Conservation (phyloP, 1,140 invertebrate genomes). For the Drosophila quadrilineata region DNA sequence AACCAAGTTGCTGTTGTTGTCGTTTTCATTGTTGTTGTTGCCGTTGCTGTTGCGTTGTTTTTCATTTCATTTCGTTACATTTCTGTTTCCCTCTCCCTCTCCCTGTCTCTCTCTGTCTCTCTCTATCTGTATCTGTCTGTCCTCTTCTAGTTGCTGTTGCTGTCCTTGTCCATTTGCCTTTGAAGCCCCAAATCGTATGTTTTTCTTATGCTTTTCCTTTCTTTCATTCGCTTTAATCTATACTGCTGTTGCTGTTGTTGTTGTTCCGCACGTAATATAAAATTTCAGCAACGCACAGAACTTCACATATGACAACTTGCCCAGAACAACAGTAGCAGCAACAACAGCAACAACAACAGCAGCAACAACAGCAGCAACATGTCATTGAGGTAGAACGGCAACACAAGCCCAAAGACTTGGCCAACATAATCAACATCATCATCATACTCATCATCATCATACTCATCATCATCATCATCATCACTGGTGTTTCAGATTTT, state of each 20-base stretch:
- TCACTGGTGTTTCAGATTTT: slow-evolving; percentile 46
- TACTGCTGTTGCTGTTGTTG: slow-evolving; percentile 28
- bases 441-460: neutral
- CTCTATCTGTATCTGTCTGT: neutral
- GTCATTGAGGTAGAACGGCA: slow-evolving; percentile 28
- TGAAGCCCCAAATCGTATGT: slow-evolving; percentile 63
- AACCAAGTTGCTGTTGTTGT: neutral
- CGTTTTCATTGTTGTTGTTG: neutral
- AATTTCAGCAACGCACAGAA: slow-evolving; percentile 72
- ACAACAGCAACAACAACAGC: neutral
- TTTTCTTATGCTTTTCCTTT: slow-evolving; percentile 1
- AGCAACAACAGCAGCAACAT: slow-evolving; percentile 10
- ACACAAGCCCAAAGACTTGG: slow-evolving; percentile 8
- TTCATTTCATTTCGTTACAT: slow-evolving; percentile 43
- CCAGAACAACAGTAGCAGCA: slow-evolving; percentile 7
- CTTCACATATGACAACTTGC: slow-evolving; percentile 72
- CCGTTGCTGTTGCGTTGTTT: slow-evolving; percentile 32
- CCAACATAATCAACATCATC: slow-evolving; percentile 18
- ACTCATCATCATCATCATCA: slow-evolving; percentile 3
- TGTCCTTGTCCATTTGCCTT: slow-evolving; percentile 48
- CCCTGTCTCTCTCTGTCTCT: neutral
- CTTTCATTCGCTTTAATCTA: slow-evolving; percentile 27
- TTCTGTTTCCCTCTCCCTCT: neutral
- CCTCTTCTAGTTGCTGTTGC: neutral
- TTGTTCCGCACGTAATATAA: slow-evolving; percentile 59